Percentiles rank a stretch among this genome's conserved stretches.
Conservation (phyloP, 1,140 invertebrate species). For the Himalopsyche phryganea region DNA sequence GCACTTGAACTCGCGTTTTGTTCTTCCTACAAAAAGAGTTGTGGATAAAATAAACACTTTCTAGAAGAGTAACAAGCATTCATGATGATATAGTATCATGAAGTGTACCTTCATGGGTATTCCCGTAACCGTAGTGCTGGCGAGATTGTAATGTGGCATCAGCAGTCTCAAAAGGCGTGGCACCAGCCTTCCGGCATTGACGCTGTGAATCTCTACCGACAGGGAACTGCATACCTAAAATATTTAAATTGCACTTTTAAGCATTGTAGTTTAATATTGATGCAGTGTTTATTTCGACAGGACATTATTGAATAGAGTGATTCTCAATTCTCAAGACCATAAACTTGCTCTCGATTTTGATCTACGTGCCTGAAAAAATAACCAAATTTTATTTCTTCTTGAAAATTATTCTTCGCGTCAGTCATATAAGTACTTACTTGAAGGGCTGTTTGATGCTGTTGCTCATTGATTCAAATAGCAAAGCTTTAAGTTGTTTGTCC, state of each 20-base stretch:
- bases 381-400: too few species aligned
- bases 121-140: conserved; percentile 93
- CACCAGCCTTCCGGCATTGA: conserved; percentile 49
- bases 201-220: conserved; percentile 51
- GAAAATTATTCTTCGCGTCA: too few species aligned
- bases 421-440: too few species aligned
- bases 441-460: too few species aligned
- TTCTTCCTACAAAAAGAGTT: conserved; percentile 77
- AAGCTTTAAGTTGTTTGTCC: too few species aligned
- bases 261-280: background rate
- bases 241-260: background rate
- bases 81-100: too few species aligned
- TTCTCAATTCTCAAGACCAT: background rate
- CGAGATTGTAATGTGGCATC: conserved; percentile 84
- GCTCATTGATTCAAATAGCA: too few species aligned
- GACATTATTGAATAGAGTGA: background rate
- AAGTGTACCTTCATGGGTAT: conserved; percentile 88
- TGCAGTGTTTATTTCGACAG: background rate
- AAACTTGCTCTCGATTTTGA: too few species aligned
- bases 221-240: conserved; percentile 47
- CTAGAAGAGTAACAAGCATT: too few species aligned
- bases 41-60: too few species aligned
- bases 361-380: too few species aligned
- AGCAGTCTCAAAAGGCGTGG: conserved; percentile 72
- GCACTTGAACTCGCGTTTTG: conserved; percentile 96